These are phyloP conservation scores for Hyles euphorbiae DNA, from an alignment of 1,140 invertebrate genomes.

Conservation along the genomic window DNA sequence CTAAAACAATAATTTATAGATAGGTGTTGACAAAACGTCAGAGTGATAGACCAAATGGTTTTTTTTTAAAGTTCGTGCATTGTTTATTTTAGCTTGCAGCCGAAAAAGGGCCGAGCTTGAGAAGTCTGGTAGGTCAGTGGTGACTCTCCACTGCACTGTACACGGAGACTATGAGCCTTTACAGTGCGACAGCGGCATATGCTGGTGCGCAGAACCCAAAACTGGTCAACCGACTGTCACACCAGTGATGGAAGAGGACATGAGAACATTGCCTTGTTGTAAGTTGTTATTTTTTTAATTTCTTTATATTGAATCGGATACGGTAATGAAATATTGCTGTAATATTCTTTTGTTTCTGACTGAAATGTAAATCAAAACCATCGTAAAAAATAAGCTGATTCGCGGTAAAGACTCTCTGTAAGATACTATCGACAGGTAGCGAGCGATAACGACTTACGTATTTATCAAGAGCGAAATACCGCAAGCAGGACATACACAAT, in stretches of 20 bases:
- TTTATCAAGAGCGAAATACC: too few relatives aligned
- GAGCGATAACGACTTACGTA: too few relatives aligned
- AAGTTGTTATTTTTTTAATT: constrained; percentile 12
- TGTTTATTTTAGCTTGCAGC: constrained; percentile 73
- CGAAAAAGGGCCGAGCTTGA: constrained; percentile 72
- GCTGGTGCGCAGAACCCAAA: constrained; percentile 77
- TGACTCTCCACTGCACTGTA: constrained; percentile 76
- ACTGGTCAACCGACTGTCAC: constrained; percentile 72
- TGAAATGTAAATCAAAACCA: neutral
- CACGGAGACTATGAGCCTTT: constrained; percentile 78
- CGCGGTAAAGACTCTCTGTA: too few relatives aligned
- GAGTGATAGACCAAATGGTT: neutral
- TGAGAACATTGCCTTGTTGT: constrained; percentile 77
- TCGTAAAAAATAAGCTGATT: too few relatives aligned
- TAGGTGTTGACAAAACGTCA: neutral
- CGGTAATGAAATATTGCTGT: neutral
- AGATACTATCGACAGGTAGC: too few relatives aligned
- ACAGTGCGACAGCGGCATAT: constrained; percentile 78
- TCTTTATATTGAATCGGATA: too few relatives aligned
- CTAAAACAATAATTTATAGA: constrained; percentile 13
- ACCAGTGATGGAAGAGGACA: constrained; percentile 72
- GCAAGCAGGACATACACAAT: constrained; percentile 24
- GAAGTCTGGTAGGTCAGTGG: constrained; percentile 41
- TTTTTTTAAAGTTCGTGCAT: too few relatives aligned
- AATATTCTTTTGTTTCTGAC: neutral